Evolutionary conservation across 2,113 vertebrate genomes (phyloP).

Genomic region (Phalacrocorax carbo): DNA sequence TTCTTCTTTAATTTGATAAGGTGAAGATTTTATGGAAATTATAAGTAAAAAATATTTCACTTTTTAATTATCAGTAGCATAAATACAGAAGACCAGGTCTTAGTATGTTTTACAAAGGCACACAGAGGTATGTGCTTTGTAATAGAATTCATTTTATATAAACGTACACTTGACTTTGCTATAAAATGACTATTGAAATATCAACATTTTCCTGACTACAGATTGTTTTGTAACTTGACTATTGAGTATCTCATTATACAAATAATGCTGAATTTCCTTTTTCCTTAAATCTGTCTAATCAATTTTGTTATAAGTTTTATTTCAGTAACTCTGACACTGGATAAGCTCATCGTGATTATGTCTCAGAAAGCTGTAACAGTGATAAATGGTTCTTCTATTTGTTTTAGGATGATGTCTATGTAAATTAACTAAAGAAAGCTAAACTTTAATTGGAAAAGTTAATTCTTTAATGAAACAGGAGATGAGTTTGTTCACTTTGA

Average conservation of each 20-base stretch:
- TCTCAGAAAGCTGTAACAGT: conserved; percentile 4
- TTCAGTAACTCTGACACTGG: background rate
- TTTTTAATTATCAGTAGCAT: background rate
- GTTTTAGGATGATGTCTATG: background rate
- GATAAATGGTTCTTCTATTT: conserved; percentile 52
- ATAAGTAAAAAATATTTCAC: background rate
- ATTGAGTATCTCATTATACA: background rate
- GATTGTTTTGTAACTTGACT: background rate
- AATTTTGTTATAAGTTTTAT: conserved; percentile 15
- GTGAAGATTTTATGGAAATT: background rate
- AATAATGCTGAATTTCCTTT: background rate
- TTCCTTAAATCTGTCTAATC: background rate
- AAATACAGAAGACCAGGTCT: background rate
- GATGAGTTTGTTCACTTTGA: conserved; percentile 21
- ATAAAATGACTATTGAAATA: background rate
- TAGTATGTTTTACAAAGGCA: background rate
- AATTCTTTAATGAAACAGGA: conserved; percentile 36
- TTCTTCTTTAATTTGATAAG: background rate
- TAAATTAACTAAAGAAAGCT: conserved; percentile 48
- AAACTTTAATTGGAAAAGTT: conserved; percentile 62
- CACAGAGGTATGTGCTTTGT: background rate
- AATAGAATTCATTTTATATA: background rate
- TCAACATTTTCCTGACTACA: background rate
- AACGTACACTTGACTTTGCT: background rate
- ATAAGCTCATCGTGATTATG: background rate